Evolutionary conservation across 92 coral and sea anemone genomes (phyloP), one percentile per base, ranked within the genome.

Genomic region (Zoanthus solanderi): DNA sequence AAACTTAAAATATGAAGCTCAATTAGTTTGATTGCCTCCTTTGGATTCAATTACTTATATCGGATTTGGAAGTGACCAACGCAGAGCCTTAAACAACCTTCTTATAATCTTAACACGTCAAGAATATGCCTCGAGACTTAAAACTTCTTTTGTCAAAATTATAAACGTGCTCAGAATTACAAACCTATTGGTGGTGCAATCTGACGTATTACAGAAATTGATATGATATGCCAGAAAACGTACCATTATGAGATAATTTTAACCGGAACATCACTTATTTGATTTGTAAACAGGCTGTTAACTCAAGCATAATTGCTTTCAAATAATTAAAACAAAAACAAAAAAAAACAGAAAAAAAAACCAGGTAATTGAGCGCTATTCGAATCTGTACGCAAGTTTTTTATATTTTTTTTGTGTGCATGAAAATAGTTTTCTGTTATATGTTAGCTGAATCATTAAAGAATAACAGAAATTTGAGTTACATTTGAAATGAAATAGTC

Each of bases 51-150:
- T 81, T 81, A 81, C 85, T 69, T 34, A 69, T 69, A 69, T 69
- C 74, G 85, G 85, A 81, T 81, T 81, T 63, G 85, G 75, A 45
- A 15, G 15, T n/a, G 85, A 81, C 85, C 85, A 81, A 81, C 85
- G 85, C 85, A 50, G 57, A 45, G 85, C 52, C 45, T 44, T 81
- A 81, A 68, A 74, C 75, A 28, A 2, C 54, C 72, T 79, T 79
- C 28, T 37, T 37, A 37, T 37, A 37, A 37, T 37, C 42, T 81
- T 57, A 81, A 81, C 85, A 81, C 85, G 75, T 81, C 23, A 47
- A 44, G 85, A 23, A 46, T 66, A 65, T 66, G 47, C 56, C 56
- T 46, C 31, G 29, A 80, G 65, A 32, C 32, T 63, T 28, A 34
- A 23, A 45, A 65, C 74, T 44, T 47, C 7, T 46, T 48, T 30